Evolutionary conservation across 1,140 invertebrate genomes (phyloP).

Genomic region (Chrysomallon squamiferum): DNA sequence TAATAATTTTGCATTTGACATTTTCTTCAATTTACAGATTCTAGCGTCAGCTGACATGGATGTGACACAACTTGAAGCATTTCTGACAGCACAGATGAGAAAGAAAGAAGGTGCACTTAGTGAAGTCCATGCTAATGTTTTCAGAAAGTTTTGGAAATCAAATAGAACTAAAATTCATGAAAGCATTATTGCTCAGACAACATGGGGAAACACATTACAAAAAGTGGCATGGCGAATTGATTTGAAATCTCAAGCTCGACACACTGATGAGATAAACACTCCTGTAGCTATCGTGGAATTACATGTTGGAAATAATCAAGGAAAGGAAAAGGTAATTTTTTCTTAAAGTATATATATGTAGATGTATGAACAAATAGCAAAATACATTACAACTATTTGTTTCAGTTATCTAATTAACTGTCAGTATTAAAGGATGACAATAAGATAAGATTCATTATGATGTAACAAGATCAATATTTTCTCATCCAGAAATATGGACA

Average conservation of each 20-base stretch:
- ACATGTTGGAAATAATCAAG: slow-evolving; percentile 37
- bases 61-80: slow-evolving; percentile 57
- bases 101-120: slow-evolving; percentile 52
- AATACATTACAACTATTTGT: background rate
- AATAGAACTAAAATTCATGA: slow-evolving; percentile 61
- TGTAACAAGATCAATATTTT: background rate
- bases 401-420: background rate
- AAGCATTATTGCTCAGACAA: slow-evolving; percentile 48
- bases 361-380: background rate
- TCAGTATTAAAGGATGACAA: background rate
- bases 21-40: slow-evolving; percentile 46
- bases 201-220: slow-evolving; percentile 56
- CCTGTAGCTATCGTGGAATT: slow-evolving; percentile 61
- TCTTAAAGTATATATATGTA: background rate
- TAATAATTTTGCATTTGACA: too few relatives aligned
- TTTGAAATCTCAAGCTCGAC: slow-evolving; percentile 54
- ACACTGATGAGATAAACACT: slow-evolving; percentile 54
- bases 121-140: slow-evolving; percentile 55
- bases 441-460: background rate
- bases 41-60: slow-evolving; percentile 60
- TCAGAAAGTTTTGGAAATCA: slow-evolving; percentile 59
- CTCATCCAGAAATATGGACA: too few relatives aligned
- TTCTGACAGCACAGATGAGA: slow-evolving; percentile 56
- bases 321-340: slow-evolving; percentile 34
- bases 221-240: slow-evolving; percentile 60